phyloP scores from a whole-genome alignment of 2,888 invertebrate species.

The Noctua comes region DNA sequence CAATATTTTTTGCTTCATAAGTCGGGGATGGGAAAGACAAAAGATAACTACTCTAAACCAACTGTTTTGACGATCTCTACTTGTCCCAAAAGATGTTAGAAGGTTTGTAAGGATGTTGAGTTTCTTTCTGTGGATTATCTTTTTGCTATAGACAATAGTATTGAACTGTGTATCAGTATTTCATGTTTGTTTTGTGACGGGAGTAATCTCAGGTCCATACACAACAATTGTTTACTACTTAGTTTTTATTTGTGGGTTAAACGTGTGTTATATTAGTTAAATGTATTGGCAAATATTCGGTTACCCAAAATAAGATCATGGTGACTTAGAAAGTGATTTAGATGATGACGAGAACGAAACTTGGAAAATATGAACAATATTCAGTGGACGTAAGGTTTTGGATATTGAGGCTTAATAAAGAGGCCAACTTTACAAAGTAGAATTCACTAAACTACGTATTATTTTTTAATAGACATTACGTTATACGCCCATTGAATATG shows the following conservation, averaged over 20 bases:
- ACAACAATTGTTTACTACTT: conserved; percentile 35
- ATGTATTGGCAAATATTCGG: conserved; percentile 16
- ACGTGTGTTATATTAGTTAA: conserved; percentile 26
- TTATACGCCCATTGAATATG: conserved; percentile 40
- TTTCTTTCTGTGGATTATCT: conserved; percentile 29
- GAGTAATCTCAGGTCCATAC: conserved; percentile 47
- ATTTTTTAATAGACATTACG: conserved; percentile 8
- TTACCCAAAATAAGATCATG: conserved; percentile 27
- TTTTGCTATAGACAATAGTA: conserved; percentile 53
- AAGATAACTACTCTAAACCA: conserved; percentile 17
- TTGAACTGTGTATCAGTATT: conserved; percentile 59
- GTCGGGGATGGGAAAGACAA: conserved; percentile 15
- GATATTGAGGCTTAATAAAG: conserved; percentile 22
- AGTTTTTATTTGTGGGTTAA: conserved; percentile 37
- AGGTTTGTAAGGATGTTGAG: conserved; percentile 32
- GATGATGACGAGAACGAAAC: conserved; percentile 41
- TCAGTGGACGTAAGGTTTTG: conserved; percentile 31
- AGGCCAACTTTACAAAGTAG: conserved; percentile 22
- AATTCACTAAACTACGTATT: conserved; percentile 7
- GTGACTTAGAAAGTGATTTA: conserved; percentile 21
- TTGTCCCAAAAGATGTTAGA: conserved; percentile 32
- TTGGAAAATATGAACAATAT: conserved; percentile 40
- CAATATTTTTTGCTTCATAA: conserved; percentile 26
- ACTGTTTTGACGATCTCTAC: conserved; percentile 56
- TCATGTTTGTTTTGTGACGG: conserved; percentile 50